Evolutionary conservation across 2,888 invertebrate species (phyloP).

Genomic region (Leptogaster cylindrica): DNA sequence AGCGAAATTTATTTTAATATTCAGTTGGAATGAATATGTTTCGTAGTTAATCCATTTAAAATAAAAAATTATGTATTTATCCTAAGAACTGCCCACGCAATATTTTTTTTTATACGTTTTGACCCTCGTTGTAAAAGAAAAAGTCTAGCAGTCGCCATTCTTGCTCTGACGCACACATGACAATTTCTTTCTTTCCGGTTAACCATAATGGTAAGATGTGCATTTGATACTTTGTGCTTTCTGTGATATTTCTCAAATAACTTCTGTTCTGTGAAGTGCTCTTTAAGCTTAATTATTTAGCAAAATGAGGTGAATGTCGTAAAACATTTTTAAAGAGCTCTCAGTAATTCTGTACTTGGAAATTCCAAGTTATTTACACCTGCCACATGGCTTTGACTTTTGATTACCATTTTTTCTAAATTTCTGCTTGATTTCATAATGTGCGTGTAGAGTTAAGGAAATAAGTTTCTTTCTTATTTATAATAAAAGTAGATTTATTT

Average conservation of each 20-base stretch:
- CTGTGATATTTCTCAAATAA: background rate
- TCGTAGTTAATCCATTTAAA: no score
- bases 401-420: background rate
- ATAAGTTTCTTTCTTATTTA: background rate
- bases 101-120: no score
- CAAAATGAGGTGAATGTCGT: background rate
- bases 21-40: no score
- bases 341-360: no score
- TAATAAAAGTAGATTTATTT: background rate
- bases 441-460: background rate
- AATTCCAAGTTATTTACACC: constrained; percentile 2
- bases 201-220: constrained; percentile 59
- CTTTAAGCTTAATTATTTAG: background rate
- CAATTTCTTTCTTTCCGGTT: constrained; percentile 62
- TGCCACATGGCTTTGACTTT: constrained; percentile 22
- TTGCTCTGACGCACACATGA: constrained; percentile 45
- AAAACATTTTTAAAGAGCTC: no score
- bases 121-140: background rate
- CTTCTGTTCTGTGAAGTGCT: background rate
- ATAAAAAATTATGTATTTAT: no score
- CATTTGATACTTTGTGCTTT: constrained; percentile 2
- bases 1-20: no score
- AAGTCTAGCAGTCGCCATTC: constrained; percentile 8
- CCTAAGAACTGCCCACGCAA: no score
- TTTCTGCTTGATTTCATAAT: background rate